Base-by-base conservation (phyloP, 2,113 vertebrate species). In the Alligator mississippiensis region DNA sequence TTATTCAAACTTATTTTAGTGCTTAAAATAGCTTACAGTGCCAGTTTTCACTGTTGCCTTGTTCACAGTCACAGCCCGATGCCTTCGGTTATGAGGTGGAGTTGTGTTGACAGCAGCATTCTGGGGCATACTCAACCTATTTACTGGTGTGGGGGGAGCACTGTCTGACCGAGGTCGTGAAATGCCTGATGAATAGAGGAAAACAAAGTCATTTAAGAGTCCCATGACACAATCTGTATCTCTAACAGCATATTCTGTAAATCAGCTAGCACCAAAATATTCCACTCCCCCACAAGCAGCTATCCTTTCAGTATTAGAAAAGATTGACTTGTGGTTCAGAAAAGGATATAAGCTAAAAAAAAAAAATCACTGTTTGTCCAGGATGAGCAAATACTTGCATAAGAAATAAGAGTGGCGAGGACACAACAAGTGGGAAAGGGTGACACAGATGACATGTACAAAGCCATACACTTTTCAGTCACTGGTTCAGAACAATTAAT, bases 91-190 rank as follows among this genome's bases (percentile, higher is more conserved):
- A 94, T 99, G 99, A 66, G 99, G 99, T 5, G 99, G 99, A 2
- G 99, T 99, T 77, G 99, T 99, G 96, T 98, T 99, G 96, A 96
- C 95, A 5, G 98, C 97, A n/a, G 98, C 97, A 54, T 75, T 98
- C 7, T 99, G 99, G 63, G 99, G 98, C 99, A 99, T 99, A 97
- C 98, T 99, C 95, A 99, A 97, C 96, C 99, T 98, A 92, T 99
- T 99, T 58, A 99, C 99, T 0, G 99, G 99, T 0, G 99, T 99
- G 91, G 99, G 99, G 0, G 99, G 99, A 61, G 99, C 98, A 6
- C 99, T 99, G 89, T 99, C 99, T 10, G 99, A 98, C 68, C 99
- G 97, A 34, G 99, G 99, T 13, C 99, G 98, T 34, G 99, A 99
- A 97, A 99, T 99, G 95, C 99, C 99, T 99, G 96, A 60, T 74